Evolutionary conservation across 1,140 invertebrate genomes (phyloP).

Genomic region (Berghia stephanieae): DNA sequence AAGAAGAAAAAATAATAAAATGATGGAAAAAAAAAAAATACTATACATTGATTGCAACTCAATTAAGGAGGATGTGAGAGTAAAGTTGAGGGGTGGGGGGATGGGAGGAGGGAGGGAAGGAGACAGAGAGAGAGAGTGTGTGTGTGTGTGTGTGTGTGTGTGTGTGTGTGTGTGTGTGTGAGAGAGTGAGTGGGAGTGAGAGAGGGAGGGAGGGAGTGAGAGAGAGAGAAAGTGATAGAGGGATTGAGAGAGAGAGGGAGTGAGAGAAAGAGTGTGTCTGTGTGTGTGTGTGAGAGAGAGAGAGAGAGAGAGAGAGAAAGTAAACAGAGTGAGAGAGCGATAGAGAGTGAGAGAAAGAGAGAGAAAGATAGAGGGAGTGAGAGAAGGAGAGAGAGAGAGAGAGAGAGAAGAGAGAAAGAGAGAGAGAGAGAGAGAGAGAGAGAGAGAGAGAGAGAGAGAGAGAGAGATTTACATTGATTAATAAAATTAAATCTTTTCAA

Average conservation of each 20-base stretch:
- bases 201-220: no score
- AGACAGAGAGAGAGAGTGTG: no score
- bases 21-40: no score
- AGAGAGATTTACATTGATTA: constrained; percentile 21
- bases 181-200: no score
- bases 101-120: no score
- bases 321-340: background rate
- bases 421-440: background rate
- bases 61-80: no score
- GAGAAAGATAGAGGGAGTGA: background rate
- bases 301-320: background rate
- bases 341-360: background rate
- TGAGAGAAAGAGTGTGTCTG: constrained; percentile 23
- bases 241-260: constrained; percentile 17
- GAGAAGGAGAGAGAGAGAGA: background rate
- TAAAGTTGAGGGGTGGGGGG: no score
- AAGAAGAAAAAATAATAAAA: no score
- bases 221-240: background rate
- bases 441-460: constrained; percentile 22
- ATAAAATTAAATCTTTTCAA: no score
- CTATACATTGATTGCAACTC: no score
- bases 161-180: no score
- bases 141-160: no score
- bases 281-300: background rate
- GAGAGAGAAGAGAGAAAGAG: background rate